Percentiles rank a stretch among this genome's conserved stretches.
phyloP scores from a whole-genome alignment of 2,888 invertebrate genomes.

The Margaritifera margaritifera region DNA sequence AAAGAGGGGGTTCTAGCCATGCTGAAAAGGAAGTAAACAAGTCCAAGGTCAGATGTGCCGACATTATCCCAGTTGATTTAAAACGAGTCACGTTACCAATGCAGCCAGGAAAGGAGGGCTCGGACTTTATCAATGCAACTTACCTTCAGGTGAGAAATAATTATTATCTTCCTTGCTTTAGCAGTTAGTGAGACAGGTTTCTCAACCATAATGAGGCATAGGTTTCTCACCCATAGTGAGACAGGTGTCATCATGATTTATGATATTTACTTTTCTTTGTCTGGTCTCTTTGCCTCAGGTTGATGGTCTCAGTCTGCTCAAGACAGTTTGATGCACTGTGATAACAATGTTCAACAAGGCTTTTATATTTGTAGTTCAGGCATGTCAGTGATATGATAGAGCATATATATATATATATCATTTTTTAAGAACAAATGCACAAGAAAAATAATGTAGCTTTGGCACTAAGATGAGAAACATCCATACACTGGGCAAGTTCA shows the following conservation, averaged over 20 bases:
- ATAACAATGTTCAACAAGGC: no score
- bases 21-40: constrained; percentile 88
- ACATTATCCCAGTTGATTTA: constrained; percentile 61
- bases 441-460: no score
- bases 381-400: no score
- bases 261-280: neutral
- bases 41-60: constrained; percentile 83
- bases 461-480: no score
- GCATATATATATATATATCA: no score
- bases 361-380: no score
- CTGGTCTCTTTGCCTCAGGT: neutral
- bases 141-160: constrained; percentile 79
- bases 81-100: constrained; percentile 89
- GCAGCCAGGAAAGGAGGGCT: constrained; percentile 90
- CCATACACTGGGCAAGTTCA: no score
- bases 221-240: neutral
- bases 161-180: neutral
- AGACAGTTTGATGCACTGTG: no score
- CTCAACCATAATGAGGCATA: no score
- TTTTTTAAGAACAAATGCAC: no score
- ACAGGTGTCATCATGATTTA: neutral
- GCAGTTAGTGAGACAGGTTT: neutral
- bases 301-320: neutral
- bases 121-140: constrained; percentile 95
- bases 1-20: constrained; percentile 85